Evolutionary conservation across 2,888 invertebrate species (phyloP).

Genomic region (Yponomeuta evonymella): DNA sequence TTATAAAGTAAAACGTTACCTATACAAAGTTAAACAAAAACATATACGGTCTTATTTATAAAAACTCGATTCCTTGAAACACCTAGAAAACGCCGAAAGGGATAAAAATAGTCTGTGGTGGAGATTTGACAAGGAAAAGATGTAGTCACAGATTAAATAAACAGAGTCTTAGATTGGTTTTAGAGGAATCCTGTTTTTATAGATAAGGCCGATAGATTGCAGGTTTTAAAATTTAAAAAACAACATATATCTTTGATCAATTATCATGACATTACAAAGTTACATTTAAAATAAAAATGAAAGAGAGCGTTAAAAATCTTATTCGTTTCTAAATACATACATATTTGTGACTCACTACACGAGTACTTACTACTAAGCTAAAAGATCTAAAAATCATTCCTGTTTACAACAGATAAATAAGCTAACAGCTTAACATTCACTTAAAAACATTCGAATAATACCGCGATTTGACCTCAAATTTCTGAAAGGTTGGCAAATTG

Average conservation of each 20-base stretch:
- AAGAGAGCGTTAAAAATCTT: constrained; percentile 5
- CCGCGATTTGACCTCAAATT: not conserved
- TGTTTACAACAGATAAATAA: constrained; percentile 24
- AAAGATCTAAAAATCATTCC: constrained; percentile 14
- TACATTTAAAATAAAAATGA: constrained; percentile 7
- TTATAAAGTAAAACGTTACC: not conserved
- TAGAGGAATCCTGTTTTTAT: too few species aligned
- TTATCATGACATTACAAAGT: too few species aligned
- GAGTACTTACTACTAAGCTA: not conserved
- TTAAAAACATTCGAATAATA: constrained; percentile 16
- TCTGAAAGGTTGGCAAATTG: not conserved
- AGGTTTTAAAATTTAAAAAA: too few species aligned
- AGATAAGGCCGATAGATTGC: too few species aligned
- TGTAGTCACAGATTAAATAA: too few species aligned
- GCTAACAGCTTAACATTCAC: constrained; percentile 23
- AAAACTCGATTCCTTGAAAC: too few species aligned
- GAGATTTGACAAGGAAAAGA: too few species aligned
- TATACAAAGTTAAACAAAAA: not conserved
- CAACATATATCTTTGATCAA: too few species aligned
- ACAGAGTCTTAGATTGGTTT: too few species aligned
- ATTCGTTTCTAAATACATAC: constrained; percentile 12
- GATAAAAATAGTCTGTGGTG: too few species aligned
- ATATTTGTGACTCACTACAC: constrained; percentile 15
- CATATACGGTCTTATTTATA: too few species aligned
- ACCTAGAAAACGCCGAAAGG: too few species aligned